Evolutionary conservation across 2,888 invertebrate genomes (phyloP).

Genomic region (Hirudinaria manillensis): DNA sequence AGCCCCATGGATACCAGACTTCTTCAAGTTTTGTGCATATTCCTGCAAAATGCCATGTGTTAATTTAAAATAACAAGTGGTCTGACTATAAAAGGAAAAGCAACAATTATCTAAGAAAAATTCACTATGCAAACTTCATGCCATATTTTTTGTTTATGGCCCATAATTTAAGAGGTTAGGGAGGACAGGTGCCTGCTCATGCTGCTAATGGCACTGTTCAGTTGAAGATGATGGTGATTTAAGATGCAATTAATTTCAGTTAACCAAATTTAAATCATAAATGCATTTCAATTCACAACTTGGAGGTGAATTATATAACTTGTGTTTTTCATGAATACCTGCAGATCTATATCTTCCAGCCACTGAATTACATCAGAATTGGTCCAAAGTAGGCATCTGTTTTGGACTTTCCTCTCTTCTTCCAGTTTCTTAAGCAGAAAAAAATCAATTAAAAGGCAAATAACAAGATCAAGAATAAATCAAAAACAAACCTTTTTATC

Average conservation of each 20-base stretch:
- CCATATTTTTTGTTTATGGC: no score
- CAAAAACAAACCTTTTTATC: conserved; percentile 58
- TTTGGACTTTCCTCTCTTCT: neutral
- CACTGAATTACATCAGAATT: conserved; percentile 88
- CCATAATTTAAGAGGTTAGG: no score
- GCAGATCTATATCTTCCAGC: conserved; percentile 85
- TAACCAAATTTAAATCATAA: neutral
- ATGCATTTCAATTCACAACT: neutral
- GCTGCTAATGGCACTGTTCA: no score
- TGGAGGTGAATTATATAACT: neutral
- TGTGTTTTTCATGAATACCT: conserved; percentile 47
- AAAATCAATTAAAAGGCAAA: neutral
- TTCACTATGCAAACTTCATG: no score
- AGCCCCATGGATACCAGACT: conserved; percentile 90
- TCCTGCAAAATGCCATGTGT: conserved; percentile 56
- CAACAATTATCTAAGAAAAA: no score
- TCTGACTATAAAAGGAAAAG: no score
- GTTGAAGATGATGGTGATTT: no score
- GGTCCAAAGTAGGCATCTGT: conserved; percentile 72
- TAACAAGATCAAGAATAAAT: neutral
- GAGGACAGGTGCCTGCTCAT: no score
- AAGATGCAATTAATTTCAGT: neutral
- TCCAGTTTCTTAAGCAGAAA: neutral
- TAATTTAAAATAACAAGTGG: neutral
- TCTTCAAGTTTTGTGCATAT: conserved; percentile 81